These are phyloP conservation scores for Catajapyx aquilonaris DNA, from an alignment of 1,140 invertebrate genomes.

Conservation along the genomic window DNA sequence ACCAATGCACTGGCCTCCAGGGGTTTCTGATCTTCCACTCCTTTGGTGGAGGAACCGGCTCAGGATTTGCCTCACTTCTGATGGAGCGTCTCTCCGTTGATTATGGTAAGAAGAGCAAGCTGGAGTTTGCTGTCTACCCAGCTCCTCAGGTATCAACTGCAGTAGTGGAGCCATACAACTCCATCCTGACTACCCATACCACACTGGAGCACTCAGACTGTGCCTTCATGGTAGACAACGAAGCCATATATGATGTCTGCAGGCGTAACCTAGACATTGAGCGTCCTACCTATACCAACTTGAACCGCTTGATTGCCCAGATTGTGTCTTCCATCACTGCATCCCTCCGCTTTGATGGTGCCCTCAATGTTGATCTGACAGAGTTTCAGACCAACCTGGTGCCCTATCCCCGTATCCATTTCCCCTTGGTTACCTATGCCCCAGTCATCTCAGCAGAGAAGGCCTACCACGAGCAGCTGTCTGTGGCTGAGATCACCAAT, in stretches of 20 bases:
- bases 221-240: slow-evolving; percentile 38
- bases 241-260: too few relatives aligned
- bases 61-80: slow-evolving; percentile 27
- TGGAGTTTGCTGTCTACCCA: slow-evolving; percentile 34
- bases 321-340: slow-evolving; percentile 34
- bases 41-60: too few relatives aligned
- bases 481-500: too few relatives aligned
- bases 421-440: too few relatives aligned
- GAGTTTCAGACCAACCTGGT: slow-evolving; percentile 19
- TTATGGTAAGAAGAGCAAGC: too few relatives aligned
- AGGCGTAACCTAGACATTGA: too few relatives aligned
- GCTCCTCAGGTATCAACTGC: slow-evolving; percentile 27
- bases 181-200: too few relatives aligned
- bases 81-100: slow-evolving; percentile 29
- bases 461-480: too few relatives aligned
- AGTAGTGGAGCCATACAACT: too few relatives aligned
- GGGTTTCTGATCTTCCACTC: slow-evolving; percentile 30
- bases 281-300: slow-evolving; percentile 25
- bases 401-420: too few relatives aligned
- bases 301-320: slow-evolving; percentile 31
- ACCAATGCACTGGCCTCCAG: slow-evolving; percentile 27
- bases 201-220: slow-evolving; percentile 41
- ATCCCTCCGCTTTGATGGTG: too few relatives aligned
- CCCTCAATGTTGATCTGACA: slow-evolving; percentile 35
- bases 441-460: too few relatives aligned